Percentiles rank a stretch among this genome's conserved stretches.
phyloP scores from a whole-genome alignment of 2,113 vertebrate genomes.

The Eolophus roseicapilla region DNA sequence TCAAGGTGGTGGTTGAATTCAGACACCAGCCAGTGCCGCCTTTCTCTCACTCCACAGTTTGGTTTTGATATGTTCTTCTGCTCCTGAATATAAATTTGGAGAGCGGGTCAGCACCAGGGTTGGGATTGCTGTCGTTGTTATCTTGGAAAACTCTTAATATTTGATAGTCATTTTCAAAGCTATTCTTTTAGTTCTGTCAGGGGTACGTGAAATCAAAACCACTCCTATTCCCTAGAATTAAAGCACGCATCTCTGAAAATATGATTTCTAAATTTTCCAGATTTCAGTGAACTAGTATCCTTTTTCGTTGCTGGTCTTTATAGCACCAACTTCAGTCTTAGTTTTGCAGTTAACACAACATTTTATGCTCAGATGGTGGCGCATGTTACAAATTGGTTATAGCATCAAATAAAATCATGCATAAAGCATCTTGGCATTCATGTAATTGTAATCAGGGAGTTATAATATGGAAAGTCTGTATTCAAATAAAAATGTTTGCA shows the following conservation, averaged over 20 bases:
- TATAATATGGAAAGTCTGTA: background rate
- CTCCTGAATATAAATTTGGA: background rate
- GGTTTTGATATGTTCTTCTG: background rate
- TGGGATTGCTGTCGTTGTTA: background rate
- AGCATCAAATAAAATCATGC: background rate
- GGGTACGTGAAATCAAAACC: background rate
- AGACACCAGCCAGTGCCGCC: background rate
- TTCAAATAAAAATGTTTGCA: background rate
- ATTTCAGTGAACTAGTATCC: background rate
- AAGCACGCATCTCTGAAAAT: background rate
- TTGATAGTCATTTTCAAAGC: background rate
- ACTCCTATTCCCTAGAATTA: background rate
- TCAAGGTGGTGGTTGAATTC: background rate
- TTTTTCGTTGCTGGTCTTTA: background rate
- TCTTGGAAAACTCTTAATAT: background rate
- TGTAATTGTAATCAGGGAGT: background rate
- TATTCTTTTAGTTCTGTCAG: background rate
- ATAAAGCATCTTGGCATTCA: background rate
- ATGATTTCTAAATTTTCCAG: background rate
- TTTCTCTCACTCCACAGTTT: background rate
- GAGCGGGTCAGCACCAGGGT: accelerated
- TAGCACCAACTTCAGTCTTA: background rate
- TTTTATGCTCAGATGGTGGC: background rate
- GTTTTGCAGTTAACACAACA: background rate
- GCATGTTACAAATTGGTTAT: background rate